Base-by-base conservation (phyloP, 1,140 invertebrate genomes). In the Paramacrobiotus metropolitanus region DNA sequence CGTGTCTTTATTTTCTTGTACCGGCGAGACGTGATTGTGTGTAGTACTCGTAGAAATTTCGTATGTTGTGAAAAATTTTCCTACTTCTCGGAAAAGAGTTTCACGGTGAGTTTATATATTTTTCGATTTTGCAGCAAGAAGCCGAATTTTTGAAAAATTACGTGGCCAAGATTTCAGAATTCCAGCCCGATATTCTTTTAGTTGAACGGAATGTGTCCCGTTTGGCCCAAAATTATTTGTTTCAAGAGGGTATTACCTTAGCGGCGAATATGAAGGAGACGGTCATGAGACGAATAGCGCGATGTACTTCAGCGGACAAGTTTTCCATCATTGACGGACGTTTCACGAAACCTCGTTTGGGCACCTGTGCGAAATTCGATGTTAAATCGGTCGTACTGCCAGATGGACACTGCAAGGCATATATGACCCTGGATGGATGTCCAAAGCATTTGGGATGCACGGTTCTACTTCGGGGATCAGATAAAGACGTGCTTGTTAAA, bases 351-450 rank as follows among this genome's bases (percentile, higher is more conserved):
- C 86, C 87, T 15, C 79, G 81, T 62, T 76, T 96, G 29, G 94
- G 91, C 31, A 82, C 81, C 21, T 94, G 89, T 69, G 82, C 85
- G 66, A 79, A 78, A 61, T 97, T 96, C 73, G 83, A 86, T 66
- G 77, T 92, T 2, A 77, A 83, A 64, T 83, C 80, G 62, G 81
- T 82, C 68, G 68, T 69, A 1, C 67, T 78, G 4, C 77, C 78
- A 20, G 76, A 74, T 68, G 79, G 80, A 76, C 68, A 68, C 63
- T 65, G 63, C 21, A 95, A 94, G 77, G 90, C 86, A 0, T 70
- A 95, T 1, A 88, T 95, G 86, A 86, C 87, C 65, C 85, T 97
- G 66, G 91, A 95, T 73, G 87, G 89, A 1, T 87, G 90, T 68
- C 80, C 82, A 0, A 80, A 84, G 1, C 80, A 87, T 66, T 76